Evolutionary conservation across 2,113 vertebrate species (phyloP), one percentile per base, ranked within the genome.

Genomic region (Ranitomeya imitator): DNA sequence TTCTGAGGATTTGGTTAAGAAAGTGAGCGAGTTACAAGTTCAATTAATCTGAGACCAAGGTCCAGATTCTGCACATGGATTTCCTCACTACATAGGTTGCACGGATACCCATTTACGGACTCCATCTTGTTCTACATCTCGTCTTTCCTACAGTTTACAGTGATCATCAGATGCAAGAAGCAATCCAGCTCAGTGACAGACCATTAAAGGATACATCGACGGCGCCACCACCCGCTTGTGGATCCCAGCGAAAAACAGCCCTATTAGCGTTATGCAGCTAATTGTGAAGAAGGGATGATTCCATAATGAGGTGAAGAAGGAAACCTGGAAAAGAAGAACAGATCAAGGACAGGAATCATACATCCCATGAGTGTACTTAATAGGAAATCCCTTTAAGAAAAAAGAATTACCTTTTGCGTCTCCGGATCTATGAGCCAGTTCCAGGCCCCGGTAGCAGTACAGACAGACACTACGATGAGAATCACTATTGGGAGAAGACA

Each of bases 371-470:
- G 6, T 31, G 12, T 71, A 9, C 65, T 11, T 10, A 69, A 2
- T 6, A n/a, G 8, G 14, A 69, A 26, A 69, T 9, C 8, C 3
- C 2, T 31, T 37, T 21, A 63, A 63, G 6, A 37, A 80, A 52
- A 2, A n/a, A 7, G 21, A 67, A 74, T 85, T 92, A 99, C 98
- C 96, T 99, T 99, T 91, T 99, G 98, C 89, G 98, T 99, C 91
- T 99, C 98, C 0, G 98, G 98, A 87, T 99, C 98, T 96, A 99
- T 99, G 91, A 99, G 93, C 98, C 98, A 99, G 93, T 99, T 99
- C 98, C 98, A 99, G 81, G 98, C 98, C 87, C 98, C 98, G 55
- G 98, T 99, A 83, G 98, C 98, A 85, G 98, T 99, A 91, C 98
- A 99, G 55, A 99, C 98, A 87, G 98, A 99, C 21, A 99, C 97